phyloP scores from a whole-genome alignment of 2,797 vertebrate species.

The Gobio occitaniae region DNA sequence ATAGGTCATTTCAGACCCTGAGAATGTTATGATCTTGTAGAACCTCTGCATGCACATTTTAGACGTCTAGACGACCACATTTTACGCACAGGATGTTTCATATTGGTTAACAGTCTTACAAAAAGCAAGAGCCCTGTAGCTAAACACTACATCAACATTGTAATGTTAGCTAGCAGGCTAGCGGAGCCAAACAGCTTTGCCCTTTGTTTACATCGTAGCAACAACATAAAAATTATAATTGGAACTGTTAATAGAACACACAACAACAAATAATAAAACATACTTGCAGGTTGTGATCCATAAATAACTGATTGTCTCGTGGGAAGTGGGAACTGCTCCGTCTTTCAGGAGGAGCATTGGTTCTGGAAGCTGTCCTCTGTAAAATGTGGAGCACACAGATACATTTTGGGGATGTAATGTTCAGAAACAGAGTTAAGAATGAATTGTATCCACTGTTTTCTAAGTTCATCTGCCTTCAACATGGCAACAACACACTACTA shows the following conservation, averaged over 20 bases:
- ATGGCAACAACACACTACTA: background rate
- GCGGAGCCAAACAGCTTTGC: background rate
- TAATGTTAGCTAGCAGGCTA: background rate
- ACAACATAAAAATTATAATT: background rate
- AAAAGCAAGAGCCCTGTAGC: background rate
- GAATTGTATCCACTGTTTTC: background rate
- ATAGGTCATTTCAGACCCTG: background rate
- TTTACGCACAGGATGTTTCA: background rate
- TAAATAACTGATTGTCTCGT: background rate
- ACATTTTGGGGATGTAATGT: background rate
- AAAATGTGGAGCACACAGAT: background rate
- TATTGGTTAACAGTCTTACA: background rate
- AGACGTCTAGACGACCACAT: no score
- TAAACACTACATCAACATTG: background rate
- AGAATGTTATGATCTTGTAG: background rate
- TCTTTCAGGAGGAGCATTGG: background rate
- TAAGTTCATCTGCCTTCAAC: background rate
- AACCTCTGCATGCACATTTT: no score
- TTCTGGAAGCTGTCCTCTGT: background rate
- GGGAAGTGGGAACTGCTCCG: background rate
- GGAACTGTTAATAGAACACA: background rate
- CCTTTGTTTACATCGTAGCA: background rate
- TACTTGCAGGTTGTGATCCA: background rate
- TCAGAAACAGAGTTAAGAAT: background rate
- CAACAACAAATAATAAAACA: background rate